A percentile compares a stretch with the other conserved stretches of the same genome.
These are phyloP conservation scores for Anodontia alba DNA, from an alignment of 2,888 invertebrate genomes.

Conservation along the genomic window DNA sequence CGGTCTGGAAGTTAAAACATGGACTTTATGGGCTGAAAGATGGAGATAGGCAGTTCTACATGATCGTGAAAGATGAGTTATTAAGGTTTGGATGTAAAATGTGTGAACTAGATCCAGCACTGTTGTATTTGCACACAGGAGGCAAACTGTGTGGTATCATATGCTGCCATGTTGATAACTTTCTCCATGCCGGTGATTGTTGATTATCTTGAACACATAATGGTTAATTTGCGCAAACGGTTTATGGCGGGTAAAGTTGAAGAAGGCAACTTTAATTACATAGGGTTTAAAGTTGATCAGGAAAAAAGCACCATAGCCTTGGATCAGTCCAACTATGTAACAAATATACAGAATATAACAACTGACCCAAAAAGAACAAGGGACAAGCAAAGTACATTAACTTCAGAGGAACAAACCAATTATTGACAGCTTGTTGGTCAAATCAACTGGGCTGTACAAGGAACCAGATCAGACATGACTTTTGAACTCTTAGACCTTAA, in stretches of 20 bases:
- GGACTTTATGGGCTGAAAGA: conserved; percentile 63
- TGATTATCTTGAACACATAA: conserved; percentile 39
- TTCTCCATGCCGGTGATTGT: conserved; percentile 63
- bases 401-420: conserved; percentile 23
- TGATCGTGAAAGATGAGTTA: conserved; percentile 54
- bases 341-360: neutral
- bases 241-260: conserved; percentile 57
- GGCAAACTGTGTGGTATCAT: conserved; percentile 43
- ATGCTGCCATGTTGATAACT: conserved; percentile 65
- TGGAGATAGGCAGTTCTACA: conserved; percentile 59
- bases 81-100: conserved; percentile 45
- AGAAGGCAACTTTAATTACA: conserved; percentile 48
- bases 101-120: conserved; percentile 57
- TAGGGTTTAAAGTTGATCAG: conserved; percentile 48
- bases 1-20: too few species aligned
- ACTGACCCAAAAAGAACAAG: neutral
- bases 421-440: conserved; percentile 35
- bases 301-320: conserved; percentile 14
- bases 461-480: conserved; percentile 42
- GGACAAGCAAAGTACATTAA: conserved; percentile 17
- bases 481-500: conserved; percentile 48
- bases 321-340: conserved; percentile 34
- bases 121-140: conserved; percentile 46
- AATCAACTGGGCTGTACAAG: too few species aligned
- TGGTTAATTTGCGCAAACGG: conserved; percentile 36